phyloP scores from a whole-genome alignment of 2,113 vertebrate genomes.

The Pungitius pungitius region DNA sequence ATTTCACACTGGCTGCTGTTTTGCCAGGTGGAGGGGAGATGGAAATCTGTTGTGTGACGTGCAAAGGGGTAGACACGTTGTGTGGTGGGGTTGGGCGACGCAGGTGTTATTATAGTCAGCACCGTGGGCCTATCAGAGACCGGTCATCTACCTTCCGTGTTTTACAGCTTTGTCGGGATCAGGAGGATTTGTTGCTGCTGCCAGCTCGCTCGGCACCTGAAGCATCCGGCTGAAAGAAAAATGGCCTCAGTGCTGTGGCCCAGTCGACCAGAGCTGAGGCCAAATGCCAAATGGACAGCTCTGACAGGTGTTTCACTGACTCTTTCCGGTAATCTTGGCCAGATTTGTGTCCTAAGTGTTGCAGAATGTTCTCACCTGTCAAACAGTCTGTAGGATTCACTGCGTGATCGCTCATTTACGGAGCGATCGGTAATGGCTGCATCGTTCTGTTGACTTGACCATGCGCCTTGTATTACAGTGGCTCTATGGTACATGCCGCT shows the following conservation, averaged over 20 bases:
- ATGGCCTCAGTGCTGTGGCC: constrained; percentile 24
- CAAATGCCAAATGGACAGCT: constrained; percentile 16
- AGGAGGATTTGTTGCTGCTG: constrained; percentile 75
- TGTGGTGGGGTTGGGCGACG: constrained; percentile 37
- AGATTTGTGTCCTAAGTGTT: neutral
- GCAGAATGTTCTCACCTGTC: neutral
- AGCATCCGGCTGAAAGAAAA: constrained; percentile 50
- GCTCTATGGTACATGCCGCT: neutral
- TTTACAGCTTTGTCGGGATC: constrained; percentile 67
- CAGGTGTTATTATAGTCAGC: constrained; percentile 53
- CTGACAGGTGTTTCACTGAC: neutral
- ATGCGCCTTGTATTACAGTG: neutral
- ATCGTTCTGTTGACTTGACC: constrained; percentile 1
- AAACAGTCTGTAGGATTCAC: neutral
- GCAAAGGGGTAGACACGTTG: constrained; percentile 39
- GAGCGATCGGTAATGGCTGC: neutral
- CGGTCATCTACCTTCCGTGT: constrained; percentile 50
- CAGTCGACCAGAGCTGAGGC: constrained; percentile 11
- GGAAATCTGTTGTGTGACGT: constrained; percentile 58
- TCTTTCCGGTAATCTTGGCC: neutral
- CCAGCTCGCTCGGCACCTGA: constrained; percentile 66
- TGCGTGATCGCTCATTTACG: neutral
- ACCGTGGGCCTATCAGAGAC: constrained; percentile 46
- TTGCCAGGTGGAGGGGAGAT: constrained; percentile 68
- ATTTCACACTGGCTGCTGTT: constrained; percentile 79